Percentiles rank a stretch among this genome's conserved stretches.
These are phyloP conservation scores for Cybosia mesomella DNA, from an alignment of 2,888 invertebrate species.

Conservation along the genomic window DNA sequence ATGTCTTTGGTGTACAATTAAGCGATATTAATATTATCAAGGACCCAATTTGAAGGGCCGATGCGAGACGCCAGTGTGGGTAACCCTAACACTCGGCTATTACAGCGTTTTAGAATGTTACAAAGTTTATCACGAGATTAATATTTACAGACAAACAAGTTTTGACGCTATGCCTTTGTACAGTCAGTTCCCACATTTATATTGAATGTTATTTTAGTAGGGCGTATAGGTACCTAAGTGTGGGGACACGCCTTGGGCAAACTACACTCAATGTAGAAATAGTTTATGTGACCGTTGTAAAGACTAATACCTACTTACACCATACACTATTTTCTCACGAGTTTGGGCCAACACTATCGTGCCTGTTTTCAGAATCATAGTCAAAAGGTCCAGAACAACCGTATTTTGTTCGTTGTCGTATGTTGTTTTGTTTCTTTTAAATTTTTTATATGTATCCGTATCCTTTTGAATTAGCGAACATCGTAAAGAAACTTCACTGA, in stretches of 20 bases:
- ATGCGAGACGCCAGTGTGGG: background rate
- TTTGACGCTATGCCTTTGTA: background rate
- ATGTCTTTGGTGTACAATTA: too few species aligned
- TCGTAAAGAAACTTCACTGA: too few species aligned
- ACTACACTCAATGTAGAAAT: background rate
- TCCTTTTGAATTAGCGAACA: background rate
- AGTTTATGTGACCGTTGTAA: background rate
- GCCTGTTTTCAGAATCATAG: background rate
- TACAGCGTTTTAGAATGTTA: background rate
- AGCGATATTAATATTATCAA: too few species aligned
- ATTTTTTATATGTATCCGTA: background rate
- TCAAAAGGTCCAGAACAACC: too few species aligned
- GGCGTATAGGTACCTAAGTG: background rate
- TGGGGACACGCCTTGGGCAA: slow-evolving; percentile 8
- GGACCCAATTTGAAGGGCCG: background rate
- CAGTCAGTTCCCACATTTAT: background rate
- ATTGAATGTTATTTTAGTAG: background rate
- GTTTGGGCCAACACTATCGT: background rate
- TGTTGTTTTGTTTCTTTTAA: background rate
- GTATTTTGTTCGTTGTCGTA: too few species aligned
- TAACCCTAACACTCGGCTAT: background rate
- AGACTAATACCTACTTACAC: background rate
- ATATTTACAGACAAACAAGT: background rate
- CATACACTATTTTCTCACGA: background rate
- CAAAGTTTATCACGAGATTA: background rate